Base-by-base conservation (phyloP, 2,888 invertebrate species). In the Parnassius orleans region DNA sequence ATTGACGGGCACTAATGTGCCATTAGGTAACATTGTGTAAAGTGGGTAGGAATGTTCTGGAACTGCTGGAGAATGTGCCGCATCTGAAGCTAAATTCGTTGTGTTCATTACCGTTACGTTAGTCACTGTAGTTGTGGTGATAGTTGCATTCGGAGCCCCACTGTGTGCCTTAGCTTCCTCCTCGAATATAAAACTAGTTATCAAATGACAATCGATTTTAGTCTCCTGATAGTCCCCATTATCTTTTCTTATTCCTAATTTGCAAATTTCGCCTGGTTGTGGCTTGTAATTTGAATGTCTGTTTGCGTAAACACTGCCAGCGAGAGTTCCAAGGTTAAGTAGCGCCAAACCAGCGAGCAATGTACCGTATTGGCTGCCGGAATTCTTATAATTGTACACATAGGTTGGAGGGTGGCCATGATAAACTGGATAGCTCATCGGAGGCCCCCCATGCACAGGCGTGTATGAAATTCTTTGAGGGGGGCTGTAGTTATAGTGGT, bases 161-260 rank as follows among this genome's bases (percentile, higher is more conserved):
- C 66, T 67, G 48, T 72, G 74, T 9, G 60, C 46, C 59, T 73
- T 73, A 41, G 71, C 73, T 57, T 75, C 71, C 50, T 82, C 85
- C 75, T 83, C 75, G 48, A 78, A 77, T 65, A 89, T 89, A 62
- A 87, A 88, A 72, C 87, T 86, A 9, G 85, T 78, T 65, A 90
- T 89, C 65, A 89, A 74, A 62, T 86, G 79, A 66, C 90, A 90
- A 65, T 88, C 84, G 62, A 90, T 90, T 79, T 66, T 86, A 0
- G 90, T 89, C 72, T 88, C 87, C 67, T 90, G 88, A 61, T 86
- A 87, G 59, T 87, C 87, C 1, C 88, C 87, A 63, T 88, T 89
- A 44, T 84, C 84, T 74, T 84, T 88, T 65, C 75, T 84, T 33
- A 90, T 64, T 19, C 83, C 90, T 62, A 90, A 87, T 74, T 86